Evolutionary conservation across 2,797 vertebrate species (phyloP), one percentile per base, ranked within the genome.

Genomic region (Cynopterus sphinx): DNA sequence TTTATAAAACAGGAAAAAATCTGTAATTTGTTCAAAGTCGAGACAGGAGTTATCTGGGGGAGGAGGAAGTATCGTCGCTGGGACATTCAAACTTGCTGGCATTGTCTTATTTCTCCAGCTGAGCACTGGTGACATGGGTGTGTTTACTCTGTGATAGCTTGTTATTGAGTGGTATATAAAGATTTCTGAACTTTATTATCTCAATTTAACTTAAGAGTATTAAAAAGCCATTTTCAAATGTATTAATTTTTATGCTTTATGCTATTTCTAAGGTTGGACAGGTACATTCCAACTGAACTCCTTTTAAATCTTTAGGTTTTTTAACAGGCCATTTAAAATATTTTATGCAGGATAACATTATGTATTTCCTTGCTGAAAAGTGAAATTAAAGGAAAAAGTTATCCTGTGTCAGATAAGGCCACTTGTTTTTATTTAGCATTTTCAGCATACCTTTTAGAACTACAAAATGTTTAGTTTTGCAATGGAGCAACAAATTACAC

Each of bases 311-410:
- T 78, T 93, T 79, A 57, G 3, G 8, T 79, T 90, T 94, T 49
- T 73, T 95, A 89, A 36, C 7, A 59, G 71, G 15, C 12, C 33
- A 92, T 21, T 93, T 90, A 96, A 91, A 94, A n/a, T 68, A 53
- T n/a, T 31, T 91, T 87, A 87, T 7, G 49, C 1, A 81, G 15
- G 55, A 61, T 65, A 83, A 65, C 12, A 79, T 61, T 77, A 22
- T 36, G 28, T 63, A 67, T 65, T 71, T 77, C 11, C 43, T 43
- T 33, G 28, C 2, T 89, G 24, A 86, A 92, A 36, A 84, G 78
- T 67, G 16, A 79, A 78, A 84, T 87, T 49, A 90, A 71, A 57
- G 11, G 17, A 75, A 94, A 83, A 39, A 68, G 59, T 88, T 51
- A 87, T 17, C 67, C 6, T 21, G 3, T 33, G 21, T 79, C 74